phyloP scores from a whole-genome alignment of 2,113 vertebrate species.

The Megalops atlanticus region DNA sequence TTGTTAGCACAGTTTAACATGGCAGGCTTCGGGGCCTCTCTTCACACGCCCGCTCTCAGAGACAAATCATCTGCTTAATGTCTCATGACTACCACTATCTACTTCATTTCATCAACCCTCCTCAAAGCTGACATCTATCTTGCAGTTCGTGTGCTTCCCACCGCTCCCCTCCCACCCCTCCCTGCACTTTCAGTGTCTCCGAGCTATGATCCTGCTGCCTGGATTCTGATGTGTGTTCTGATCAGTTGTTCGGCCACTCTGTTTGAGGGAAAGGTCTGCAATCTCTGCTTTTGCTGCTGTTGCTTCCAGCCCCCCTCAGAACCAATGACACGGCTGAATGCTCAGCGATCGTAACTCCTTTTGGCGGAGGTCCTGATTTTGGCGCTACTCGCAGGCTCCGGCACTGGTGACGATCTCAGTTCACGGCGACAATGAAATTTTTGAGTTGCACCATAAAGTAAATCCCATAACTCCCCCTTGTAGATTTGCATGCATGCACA shows the following conservation, averaged over 20 bases:
- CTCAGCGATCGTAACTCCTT: no score
- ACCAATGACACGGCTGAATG: no score
- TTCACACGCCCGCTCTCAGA: conserved; percentile 14
- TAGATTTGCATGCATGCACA: background rate
- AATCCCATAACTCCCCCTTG: background rate
- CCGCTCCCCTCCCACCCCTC: background rate
- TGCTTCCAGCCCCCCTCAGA: background rate
- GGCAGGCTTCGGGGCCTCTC: background rate
- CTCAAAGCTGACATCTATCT: background rate
- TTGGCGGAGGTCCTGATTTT: no score
- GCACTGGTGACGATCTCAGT: no score
- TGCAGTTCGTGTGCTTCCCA: background rate
- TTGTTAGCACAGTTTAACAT: conserved; percentile 24
- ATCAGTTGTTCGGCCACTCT: background rate
- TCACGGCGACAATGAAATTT: no score
- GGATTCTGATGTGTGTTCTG: background rate
- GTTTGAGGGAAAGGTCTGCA: no score
- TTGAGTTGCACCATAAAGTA: no score
- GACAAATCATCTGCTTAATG: conserved; percentile 20
- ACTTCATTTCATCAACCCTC: background rate
- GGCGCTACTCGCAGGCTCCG: no score
- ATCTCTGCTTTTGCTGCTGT: no score
- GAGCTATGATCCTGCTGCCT: background rate
- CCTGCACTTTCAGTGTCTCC: background rate
- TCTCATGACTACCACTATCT: background rate